Conservation (phyloP, 2,797 vertebrate species). For the Trichosurus vulpecula region DNA sequence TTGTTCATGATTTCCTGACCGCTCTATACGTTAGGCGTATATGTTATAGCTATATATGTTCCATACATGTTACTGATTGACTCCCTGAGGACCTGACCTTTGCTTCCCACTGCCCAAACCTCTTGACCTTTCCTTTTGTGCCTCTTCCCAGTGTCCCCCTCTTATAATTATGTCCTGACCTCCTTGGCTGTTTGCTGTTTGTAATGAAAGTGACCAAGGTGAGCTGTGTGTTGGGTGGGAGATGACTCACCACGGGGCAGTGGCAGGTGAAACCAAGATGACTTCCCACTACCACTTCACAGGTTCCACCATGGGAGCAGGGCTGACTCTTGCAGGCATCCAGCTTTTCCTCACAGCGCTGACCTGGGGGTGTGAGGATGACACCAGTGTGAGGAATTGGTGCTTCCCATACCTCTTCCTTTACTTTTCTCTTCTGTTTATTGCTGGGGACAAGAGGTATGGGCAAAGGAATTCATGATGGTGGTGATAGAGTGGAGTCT, state of each 20-base stretch:
- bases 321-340: constrained; percentile 80
- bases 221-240: neutral
- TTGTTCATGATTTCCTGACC: neutral
- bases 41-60: neutral
- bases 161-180: neutral
- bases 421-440: neutral
- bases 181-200: neutral
- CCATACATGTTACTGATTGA: neutral
- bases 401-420: neutral
- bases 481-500: neutral
- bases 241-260: constrained; percentile 76
- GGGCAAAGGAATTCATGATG: neutral
- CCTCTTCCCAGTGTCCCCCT: neutral
- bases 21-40: neutral
- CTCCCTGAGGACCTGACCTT: neutral
- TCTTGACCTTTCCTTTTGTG: neutral
- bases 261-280: constrained; percentile 78
- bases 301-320: constrained; percentile 79
- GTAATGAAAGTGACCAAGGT: neutral
- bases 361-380: constrained; percentile 58
- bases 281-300: constrained; percentile 56
- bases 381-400: neutral
- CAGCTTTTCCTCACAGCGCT: constrained; percentile 74
- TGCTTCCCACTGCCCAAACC: neutral
- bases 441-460: neutral